Evolutionary conservation across 1,140 invertebrate genomes (phyloP), one percentile per base, ranked within the genome.

Genomic region (Drosophila kepulauana): DNA sequence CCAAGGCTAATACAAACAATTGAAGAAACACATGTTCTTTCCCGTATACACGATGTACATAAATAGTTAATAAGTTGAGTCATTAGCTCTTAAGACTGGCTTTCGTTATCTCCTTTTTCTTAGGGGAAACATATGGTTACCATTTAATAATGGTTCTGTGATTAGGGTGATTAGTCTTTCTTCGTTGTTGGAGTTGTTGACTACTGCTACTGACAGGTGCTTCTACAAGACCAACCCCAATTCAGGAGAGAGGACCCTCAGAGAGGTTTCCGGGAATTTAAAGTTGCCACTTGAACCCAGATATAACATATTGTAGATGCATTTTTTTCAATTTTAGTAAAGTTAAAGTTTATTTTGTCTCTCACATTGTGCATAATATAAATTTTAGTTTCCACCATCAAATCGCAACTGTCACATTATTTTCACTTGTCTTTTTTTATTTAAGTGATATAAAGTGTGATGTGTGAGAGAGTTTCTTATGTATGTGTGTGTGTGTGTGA

Each of bases 401-500:
- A 54, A 58, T 52, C n/a, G 54, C 43, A 58, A 49, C 67, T 70
- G 72, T 58, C 72, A 75, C 49, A 63, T 70, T 70, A 70, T 49
- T 58, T 75, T 63, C 41, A 30, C 28, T 58, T 52, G 46, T 61
- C 30, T 48, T 69, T 62, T 15, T 57, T 35, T 33, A 38, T 68
- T 67, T 69, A 86, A 87, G 79, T 82, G 71, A 79, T 77, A 87
- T 87, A 87, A 87, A 87, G 43, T 52, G 74, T 51, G 52, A 35
- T 46, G 28, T 48, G 2, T 56, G 1, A 52, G n/a, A n/a, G 15
- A 35, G 7, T 25, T 10, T 35, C 2, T 56, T 25, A 25, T 25
- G 20, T 0, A 25, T 25, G 3, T 25, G 20, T 25, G 20, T 41
- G 13, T 35, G 20, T 51, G 25, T 43, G 43, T 43, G 25, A 16